Percentiles rank a stretch among this genome's conserved stretches.
These are phyloP conservation scores for Xylota sylvarum DNA, from an alignment of 2,888 invertebrate genomes.

Conservation along the genomic window DNA sequence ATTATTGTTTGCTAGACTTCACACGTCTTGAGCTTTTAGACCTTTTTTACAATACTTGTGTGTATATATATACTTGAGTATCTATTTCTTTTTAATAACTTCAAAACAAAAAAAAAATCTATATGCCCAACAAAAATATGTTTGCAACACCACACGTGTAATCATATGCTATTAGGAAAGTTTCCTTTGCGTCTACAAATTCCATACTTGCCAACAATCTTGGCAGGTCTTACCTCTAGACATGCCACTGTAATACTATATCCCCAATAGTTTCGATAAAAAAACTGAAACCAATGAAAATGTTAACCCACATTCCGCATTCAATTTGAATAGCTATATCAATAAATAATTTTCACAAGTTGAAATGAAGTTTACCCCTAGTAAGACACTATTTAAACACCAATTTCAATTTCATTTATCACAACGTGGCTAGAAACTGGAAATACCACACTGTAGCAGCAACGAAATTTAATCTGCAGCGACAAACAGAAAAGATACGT, in stretches of 20 bases:
- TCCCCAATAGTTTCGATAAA: slow-evolving; percentile 8
- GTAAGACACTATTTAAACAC: slow-evolving; percentile 42
- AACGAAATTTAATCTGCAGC: slow-evolving; percentile 32
- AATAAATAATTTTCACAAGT: slow-evolving; percentile 48
- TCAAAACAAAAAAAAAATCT: no score
- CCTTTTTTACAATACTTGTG: no score
- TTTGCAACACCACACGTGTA: no score
- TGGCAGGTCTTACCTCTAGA: neutral
- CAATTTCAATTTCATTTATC: slow-evolving; percentile 53
- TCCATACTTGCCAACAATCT: neutral
- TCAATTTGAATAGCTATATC: slow-evolving; percentile 29
- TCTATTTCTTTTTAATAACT: no score
- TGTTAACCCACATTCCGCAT: slow-evolving; percentile 59
- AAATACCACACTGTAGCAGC: slow-evolving; percentile 20
- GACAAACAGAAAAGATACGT: slow-evolving; percentile 23
- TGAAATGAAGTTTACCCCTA: slow-evolving; percentile 54
- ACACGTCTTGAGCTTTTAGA: no score
- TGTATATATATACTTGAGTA: no score
- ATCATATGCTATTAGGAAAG: no score
- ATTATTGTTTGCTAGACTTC: no score
- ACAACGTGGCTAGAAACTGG: slow-evolving; percentile 42
- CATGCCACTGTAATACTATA: neutral
- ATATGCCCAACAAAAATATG: no score
- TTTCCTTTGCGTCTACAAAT: neutral
- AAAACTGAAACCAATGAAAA: slow-evolving; percentile 21